Conservation (phyloP, 2,888 invertebrate species). For the Chorisops tibialis region DNA sequence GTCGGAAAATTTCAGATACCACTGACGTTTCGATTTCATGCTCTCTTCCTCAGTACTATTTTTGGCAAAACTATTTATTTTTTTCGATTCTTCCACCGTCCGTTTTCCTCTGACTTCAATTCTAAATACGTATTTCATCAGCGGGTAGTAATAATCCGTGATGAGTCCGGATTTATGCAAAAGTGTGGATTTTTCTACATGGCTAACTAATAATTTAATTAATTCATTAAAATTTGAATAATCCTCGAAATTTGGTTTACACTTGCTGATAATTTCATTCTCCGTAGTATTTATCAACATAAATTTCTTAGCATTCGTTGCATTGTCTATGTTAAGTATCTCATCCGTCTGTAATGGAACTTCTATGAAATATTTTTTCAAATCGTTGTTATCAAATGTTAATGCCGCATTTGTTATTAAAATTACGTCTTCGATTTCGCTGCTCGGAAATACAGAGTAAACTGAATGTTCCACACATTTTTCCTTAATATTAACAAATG, state of each 20-base stretch:
- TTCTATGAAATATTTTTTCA: background rate
- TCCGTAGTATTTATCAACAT: too few relatives aligned
- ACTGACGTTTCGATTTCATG: background rate
- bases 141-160: background rate
- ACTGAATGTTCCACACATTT: background rate
- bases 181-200: background rate
- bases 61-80: too few relatives aligned
- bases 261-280: too few relatives aligned
- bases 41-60: too few relatives aligned
- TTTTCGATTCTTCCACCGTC: too few relatives aligned
- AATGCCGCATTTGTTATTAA: background rate
- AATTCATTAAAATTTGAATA: conserved; percentile 3
- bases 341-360: background rate
- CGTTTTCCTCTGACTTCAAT: too few relatives aligned
- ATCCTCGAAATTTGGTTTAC: background rate
- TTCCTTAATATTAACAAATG: background rate
- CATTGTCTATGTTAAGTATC: too few relatives aligned
- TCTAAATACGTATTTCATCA: conserved; percentile 2
- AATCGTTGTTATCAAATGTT: background rate
- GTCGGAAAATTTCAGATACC: background rate
- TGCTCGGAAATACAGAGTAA: conserved; percentile 1
- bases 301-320: too few relatives aligned
- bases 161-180: conserved; percentile 1
- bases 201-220: background rate
- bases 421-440: conserved; percentile 7